These are phyloP conservation scores for Ariopsis seemanni DNA, from an alignment of 2,113 vertebrate genomes.

Conservation along the genomic window DNA sequence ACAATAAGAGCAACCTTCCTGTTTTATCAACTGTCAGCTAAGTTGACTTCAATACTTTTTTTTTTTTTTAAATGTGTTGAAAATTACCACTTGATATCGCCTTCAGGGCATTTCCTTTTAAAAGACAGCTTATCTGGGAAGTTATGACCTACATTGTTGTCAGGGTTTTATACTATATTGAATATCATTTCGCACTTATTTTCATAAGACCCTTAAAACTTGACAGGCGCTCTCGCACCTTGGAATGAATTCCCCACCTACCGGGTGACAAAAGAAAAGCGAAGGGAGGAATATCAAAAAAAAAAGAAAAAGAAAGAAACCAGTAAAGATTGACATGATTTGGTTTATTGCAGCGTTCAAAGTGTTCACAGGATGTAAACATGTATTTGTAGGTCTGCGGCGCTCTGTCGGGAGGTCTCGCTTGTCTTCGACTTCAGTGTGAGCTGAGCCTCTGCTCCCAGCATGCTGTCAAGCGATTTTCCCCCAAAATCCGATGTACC, in stretches of 20 bases:
- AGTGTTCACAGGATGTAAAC: constrained; percentile 70
- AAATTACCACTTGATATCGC: constrained; percentile 38
- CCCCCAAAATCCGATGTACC: constrained; percentile 73
- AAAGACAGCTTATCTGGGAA: constrained; percentile 56
- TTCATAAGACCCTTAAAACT: constrained; percentile 54
- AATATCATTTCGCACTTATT: constrained; percentile 57
- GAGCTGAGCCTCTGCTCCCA: constrained; percentile 65
- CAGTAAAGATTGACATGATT: constrained; percentile 66
- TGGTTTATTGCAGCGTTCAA: constrained; percentile 68
- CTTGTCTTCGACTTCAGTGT: constrained; percentile 73
- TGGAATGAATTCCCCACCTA: constrained; percentile 61
- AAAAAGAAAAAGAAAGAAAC: constrained; percentile 46
- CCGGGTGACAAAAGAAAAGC: constrained; percentile 55
- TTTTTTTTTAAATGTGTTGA: constrained; percentile 25
- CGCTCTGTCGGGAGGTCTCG: constrained; percentile 73
- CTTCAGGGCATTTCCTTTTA: constrained; percentile 30
- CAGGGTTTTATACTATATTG: constrained; percentile 54
- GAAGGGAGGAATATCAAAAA: constrained; percentile 61
- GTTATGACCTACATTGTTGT: constrained; percentile 66
- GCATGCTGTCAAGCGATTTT: constrained; percentile 70
- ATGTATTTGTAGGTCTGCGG: constrained; percentile 70
- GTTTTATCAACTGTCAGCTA: constrained; percentile 37
- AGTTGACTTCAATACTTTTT: constrained; percentile 27
- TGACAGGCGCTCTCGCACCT: constrained; percentile 50
- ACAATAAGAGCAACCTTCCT: not conserved